A percentile compares a stretch with the other conserved stretches of the same genome.
phyloP scores from a whole-genome alignment of 2,888 invertebrate genomes.

The Drosophila pegasa region DNA sequence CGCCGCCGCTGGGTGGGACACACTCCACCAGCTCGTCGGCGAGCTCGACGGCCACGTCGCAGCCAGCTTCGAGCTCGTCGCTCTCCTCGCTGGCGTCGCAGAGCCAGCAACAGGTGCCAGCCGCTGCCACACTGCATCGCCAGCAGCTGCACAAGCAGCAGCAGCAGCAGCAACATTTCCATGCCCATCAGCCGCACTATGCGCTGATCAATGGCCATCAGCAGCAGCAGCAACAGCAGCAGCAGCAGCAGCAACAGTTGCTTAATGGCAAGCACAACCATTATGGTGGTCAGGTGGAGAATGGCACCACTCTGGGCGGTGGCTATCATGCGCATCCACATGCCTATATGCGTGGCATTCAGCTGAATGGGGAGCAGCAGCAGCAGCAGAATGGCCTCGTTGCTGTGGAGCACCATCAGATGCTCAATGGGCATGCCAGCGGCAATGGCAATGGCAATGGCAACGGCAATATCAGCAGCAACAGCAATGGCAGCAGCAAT shows the following conservation, averaged over 20 bases:
- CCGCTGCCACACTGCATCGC: slow-evolving; percentile 57
- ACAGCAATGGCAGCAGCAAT: slow-evolving; percentile 6
- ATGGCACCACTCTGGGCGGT: slow-evolving; percentile 45
- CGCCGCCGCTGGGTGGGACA: slow-evolving; percentile 65
- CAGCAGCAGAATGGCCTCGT: slow-evolving; percentile 52
- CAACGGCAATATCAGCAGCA: slow-evolving; percentile 20
- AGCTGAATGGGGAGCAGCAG: slow-evolving; percentile 50
- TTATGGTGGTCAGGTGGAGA: slow-evolving; percentile 45
- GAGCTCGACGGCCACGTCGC: slow-evolving; percentile 83
- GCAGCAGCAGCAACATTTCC: slow-evolving; percentile 67
- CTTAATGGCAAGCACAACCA: slow-evolving; percentile 66
- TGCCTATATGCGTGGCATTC: slow-evolving; percentile 49
- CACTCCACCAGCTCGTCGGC: slow-evolving; percentile 83
- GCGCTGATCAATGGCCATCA: slow-evolving; percentile 61
- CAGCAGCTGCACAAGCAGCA: slow-evolving; percentile 76
- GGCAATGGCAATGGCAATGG: slow-evolving; percentile 36
- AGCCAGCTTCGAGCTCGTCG: slow-evolving; percentile 83
- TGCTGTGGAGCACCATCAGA: slow-evolving; percentile 44
- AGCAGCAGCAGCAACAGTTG: slow-evolving; percentile 43
- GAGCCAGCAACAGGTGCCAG: slow-evolving; percentile 73
- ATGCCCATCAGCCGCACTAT: slow-evolving; percentile 64
- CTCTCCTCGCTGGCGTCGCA: slow-evolving; percentile 83
- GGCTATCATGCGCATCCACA: slow-evolving; percentile 59
- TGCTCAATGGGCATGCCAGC: slow-evolving; percentile 62
- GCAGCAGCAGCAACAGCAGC: slow-evolving; percentile 55